These are phyloP conservation scores for Onthophagus sagittarius DNA, from an alignment of 2,888 invertebrate genomes.

Conservation along the genomic window DNA sequence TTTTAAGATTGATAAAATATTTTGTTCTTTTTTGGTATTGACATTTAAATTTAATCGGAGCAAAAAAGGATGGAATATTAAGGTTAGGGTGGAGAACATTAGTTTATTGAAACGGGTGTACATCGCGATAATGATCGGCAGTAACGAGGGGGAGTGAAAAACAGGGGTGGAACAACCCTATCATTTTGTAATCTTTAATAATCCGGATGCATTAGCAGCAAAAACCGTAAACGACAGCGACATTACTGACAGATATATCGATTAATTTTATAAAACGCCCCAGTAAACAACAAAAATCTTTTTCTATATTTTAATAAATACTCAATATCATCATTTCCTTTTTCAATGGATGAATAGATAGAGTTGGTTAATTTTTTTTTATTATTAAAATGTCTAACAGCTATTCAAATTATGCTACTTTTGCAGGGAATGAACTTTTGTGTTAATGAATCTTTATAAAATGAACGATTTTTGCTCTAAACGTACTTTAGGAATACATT, in stretches of 20 bases:
- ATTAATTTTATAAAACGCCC: background rate
- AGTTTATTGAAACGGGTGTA: background rate
- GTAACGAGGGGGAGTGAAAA: slow-evolving; percentile 5
- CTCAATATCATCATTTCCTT: too few relatives aligned
- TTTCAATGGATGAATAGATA: too few relatives aligned
- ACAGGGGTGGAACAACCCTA: slow-evolving; percentile 29
- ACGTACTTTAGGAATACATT: too few relatives aligned
- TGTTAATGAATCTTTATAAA: too few relatives aligned
- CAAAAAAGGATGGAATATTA: background rate
- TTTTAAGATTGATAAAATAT: too few relatives aligned
- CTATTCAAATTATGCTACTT: too few relatives aligned
- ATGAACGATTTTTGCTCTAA: too few relatives aligned
- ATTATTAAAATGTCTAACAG: too few relatives aligned
- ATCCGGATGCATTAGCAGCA: slow-evolving; percentile 30
- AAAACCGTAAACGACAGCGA: slow-evolving; percentile 25
- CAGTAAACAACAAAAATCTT: background rate
- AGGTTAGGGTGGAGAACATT: background rate
- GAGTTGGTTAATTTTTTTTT: too few relatives aligned
- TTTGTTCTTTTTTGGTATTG: too few relatives aligned
- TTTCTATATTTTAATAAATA: background rate
- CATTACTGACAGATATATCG: slow-evolving; percentile 3
- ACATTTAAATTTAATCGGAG: too few relatives aligned
- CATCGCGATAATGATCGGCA: background rate
- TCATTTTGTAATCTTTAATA: slow-evolving; percentile 35
- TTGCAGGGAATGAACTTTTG: too few relatives aligned